These are phyloP conservation scores for Zhuqinia jingwanae DNA, from an alignment of 2,888 invertebrate species.

Conservation along the genomic window DNA sequence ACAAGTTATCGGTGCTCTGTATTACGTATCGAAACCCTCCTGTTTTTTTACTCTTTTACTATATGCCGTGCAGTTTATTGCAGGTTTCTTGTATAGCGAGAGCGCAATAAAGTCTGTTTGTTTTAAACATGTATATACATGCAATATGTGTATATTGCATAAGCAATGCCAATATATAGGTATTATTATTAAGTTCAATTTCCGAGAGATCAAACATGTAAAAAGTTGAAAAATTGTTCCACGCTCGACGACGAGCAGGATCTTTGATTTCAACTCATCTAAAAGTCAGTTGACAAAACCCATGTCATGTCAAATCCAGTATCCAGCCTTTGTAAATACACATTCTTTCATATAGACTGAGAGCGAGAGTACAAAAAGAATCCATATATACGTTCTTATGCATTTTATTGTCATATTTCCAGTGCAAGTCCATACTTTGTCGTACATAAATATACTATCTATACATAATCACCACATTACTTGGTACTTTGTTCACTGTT, in stretches of 20 bases:
- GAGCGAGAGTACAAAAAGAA: neutral
- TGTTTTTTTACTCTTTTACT: no score
- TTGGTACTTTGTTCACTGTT: neutral
- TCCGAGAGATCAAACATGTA: conserved; percentile 60
- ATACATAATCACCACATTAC: neutral
- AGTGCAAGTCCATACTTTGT: neutral
- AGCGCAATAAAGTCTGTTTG: no score
- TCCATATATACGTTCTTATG: neutral
- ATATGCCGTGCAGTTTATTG: no score
- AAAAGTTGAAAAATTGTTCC: conserved; percentile 49
- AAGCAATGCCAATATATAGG: no score
- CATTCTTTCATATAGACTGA: no score
- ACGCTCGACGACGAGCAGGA: neutral
- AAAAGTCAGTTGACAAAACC: conserved; percentile 39
- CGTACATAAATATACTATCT: neutral
- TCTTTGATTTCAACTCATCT: conserved; percentile 43
- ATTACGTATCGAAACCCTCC: no score
- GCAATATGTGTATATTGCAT: no score
- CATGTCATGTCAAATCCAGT: conserved; percentile 50
- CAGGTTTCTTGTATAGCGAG: no score
- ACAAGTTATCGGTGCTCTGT: no score
- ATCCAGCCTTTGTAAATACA: conserved; percentile 22
- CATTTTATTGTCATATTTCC: neutral
- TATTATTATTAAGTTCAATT: conserved; percentile 59
- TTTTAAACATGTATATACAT: no score